Evolutionary conservation across 2,113 vertebrate genomes (phyloP), one percentile per base, ranked within the genome.

Genomic region (Cyanoderma ruficeps): DNA sequence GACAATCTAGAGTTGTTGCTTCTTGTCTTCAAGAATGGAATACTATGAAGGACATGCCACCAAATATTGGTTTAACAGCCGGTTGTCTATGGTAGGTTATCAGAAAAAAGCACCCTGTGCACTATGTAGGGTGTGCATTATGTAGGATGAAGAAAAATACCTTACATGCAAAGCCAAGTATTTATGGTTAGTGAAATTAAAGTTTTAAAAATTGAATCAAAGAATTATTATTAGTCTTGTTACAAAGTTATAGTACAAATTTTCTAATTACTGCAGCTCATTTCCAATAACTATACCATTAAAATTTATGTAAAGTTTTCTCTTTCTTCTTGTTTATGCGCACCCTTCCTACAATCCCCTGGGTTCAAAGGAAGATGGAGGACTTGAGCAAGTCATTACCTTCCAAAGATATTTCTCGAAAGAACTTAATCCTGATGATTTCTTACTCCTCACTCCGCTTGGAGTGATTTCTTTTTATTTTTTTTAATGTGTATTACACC

Each of bases 301-400:
- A 83, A 80, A 91, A 68, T 1, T 46, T 10, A 76, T 50, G 30
- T 46, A 61, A 19, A n/a, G 3, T 67, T 68, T 72, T 55, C 25
- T 46, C 18, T 77, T 81, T 85, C 22, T 10, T 53, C 21, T 59
- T 31, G 6, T 71, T 67, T 52, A n/a, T 24, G 10, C 11, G 82
- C 13, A 27, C 4, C 6, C 28, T 72, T 52, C 20, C 16, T 61
- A 8, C 37, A 64, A 41, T 59, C 15, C 53, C 47, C 33, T 53
- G 23, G 23, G 18, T 64, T 80, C 53, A 60, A 64, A 80, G 15
- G 37, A 59, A 83, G 13, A 41, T 2, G 31, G 23, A 23, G 6
- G 3, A 1, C 8, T 89, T 41, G 39, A 75, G 3, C 0, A 0
- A 68, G 15, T 31, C 13, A 47, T 47, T 47, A 60, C 1, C 17